Conservation (phyloP, 2,113 vertebrate species). For the Sclerurus mexicanus region DNA sequence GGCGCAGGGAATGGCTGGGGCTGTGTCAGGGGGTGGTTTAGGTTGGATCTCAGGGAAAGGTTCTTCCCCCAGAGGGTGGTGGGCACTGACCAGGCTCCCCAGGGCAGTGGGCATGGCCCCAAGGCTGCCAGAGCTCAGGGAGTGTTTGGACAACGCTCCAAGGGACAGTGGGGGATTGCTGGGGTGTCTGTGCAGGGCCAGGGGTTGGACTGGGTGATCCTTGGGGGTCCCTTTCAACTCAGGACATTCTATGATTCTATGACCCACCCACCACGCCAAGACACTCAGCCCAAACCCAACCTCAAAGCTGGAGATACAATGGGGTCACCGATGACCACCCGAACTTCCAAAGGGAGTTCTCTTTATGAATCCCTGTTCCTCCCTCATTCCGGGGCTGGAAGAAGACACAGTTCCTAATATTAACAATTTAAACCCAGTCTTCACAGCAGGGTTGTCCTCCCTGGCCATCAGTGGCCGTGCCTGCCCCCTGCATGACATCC, state of each 20-base stretch:
- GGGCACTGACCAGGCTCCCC: not conserved
- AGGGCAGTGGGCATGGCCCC: rapidly evolving
- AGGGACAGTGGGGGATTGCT: rapidly evolving
- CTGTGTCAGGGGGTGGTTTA: too few species aligned
- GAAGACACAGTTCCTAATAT: not conserved
- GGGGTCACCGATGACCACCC: rapidly evolving
- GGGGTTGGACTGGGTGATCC: not conserved
- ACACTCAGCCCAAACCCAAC: not conserved
- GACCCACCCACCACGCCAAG: too few species aligned
- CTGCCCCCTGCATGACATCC: not conserved
- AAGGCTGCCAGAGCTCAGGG: not conserved
- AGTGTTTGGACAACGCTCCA: rapidly evolving
- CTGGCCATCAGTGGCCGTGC: not conserved
- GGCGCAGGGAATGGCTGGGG: not conserved
- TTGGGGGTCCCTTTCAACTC: not conserved
- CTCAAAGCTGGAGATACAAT: rapidly evolving
- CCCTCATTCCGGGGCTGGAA: not conserved
- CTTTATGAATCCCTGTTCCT: not conserved
- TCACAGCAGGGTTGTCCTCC: not conserved
- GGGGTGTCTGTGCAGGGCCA: not conserved
- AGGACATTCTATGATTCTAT: not conserved
- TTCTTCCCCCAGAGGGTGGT: not conserved
- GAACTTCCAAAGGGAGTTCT: not conserved
- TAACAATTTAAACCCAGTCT: not conserved
- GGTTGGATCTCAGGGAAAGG: rapidly evolving